Base-by-base conservation (phyloP, 2,888 invertebrate species). In the Cotesia congregata region DNA sequence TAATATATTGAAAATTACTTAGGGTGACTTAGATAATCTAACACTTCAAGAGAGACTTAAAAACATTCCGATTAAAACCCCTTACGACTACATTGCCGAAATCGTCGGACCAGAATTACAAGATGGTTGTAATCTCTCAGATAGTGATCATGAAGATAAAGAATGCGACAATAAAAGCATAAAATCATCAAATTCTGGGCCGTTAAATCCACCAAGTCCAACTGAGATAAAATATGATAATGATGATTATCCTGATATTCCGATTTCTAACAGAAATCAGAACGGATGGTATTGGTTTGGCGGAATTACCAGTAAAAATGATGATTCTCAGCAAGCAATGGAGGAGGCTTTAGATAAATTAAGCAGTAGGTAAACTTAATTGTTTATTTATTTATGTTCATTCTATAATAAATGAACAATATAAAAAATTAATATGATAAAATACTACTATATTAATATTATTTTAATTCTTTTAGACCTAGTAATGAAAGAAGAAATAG, bases 251-350 rank as follows among this genome's bases (percentile, higher is more conserved):
- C 89, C 91, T 50, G 94, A 94, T 86, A 91, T 91, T 81, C 91
- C 93, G 77, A 91, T 91, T 83, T 92, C 93, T 79, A 93, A 92
- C 78, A 92, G 92, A 69, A 95, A 94, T 89, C 91, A 91, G 85
- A 93, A 93, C 78, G 96, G 96, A 67, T 97, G 96, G 96, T 93
- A 94, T 88, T 96, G 95, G 93, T 93, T 96, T 74, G 94, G 95
- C 20, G 95, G 95, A 60, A 92, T 96, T 76, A 93, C 94, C 79
- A 96, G 96, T 30, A 92, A 93, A 84, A 93, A 94, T 73, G 86
- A 90, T 12, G 93, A 93, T 86, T 91, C 93, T 7, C 91, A 91
- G 76, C 90, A 92, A 79, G 94, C 95, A 15, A 94, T 95, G 86
- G 91, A 92, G 81, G 91, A 93, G 83, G 95, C 95, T 69, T 91